Conservation (phyloP, 2,113 vertebrate species). For the Jacana jacana region DNA sequence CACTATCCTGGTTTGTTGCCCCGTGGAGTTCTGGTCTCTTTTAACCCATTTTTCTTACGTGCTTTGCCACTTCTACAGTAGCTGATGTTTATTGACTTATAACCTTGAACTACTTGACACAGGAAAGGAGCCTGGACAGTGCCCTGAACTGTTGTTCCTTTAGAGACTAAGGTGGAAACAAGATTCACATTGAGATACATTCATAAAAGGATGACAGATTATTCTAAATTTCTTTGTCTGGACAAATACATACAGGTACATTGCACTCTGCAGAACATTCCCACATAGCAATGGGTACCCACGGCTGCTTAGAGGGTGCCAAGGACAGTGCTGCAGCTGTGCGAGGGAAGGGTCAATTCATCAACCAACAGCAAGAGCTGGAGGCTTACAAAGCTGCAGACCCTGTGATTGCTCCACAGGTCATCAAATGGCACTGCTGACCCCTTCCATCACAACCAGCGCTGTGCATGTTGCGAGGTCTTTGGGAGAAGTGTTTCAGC, state of each 20-base stretch:
- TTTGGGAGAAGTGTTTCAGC: background rate
- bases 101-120: background rate
- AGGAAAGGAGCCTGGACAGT: background rate
- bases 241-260: background rate
- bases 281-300: background rate
- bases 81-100: background rate
- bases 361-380: background rate
- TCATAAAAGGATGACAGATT: fast-evolving
- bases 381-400: background rate
- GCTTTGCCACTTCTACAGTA: background rate
- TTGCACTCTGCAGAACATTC: background rate
- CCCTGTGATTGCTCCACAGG: background rate
- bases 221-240: background rate
- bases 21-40: background rate
- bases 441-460: background rate
- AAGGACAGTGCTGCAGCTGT: background rate
- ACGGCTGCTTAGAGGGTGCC: background rate
- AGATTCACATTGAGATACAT: background rate
- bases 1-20: background rate
- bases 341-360: background rate
- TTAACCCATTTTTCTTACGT: background rate
- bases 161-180: background rate
- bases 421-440: background rate
- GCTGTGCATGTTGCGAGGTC: background rate
- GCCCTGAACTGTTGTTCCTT: background rate